Evolutionary conservation across 2,113 vertebrate species (phyloP).

Genomic region (Butorides virescens): DNA sequence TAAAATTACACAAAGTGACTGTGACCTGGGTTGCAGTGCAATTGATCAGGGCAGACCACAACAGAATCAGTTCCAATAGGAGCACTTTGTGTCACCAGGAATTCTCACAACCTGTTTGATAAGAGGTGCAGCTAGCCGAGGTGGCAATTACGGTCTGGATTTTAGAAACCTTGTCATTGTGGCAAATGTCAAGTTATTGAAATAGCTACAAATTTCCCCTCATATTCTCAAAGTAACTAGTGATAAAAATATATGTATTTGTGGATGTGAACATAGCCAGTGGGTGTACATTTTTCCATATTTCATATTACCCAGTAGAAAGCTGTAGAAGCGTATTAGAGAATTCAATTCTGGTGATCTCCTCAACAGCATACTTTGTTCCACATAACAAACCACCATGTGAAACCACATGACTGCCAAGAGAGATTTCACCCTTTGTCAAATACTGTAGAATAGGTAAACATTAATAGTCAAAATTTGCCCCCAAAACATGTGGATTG

Average conservation of each 20-base stretch:
- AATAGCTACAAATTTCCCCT: slow-evolving; percentile 10
- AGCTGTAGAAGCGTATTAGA: not conserved
- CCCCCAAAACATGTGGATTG: not conserved
- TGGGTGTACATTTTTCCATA: not conserved
- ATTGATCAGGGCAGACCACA: not conserved
- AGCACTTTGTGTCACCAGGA: not conserved
- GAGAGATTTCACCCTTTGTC: not conserved
- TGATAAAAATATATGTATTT: not conserved
- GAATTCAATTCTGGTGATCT: not conserved
- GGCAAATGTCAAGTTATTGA: slow-evolving; percentile 15
- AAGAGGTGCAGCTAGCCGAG: not conserved
- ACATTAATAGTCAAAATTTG: not conserved
- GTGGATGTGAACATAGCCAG: not conserved
- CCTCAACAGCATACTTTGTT: not conserved
- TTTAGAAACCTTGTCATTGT: not conserved
- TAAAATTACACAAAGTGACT: not conserved
- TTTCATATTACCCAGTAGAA: not conserved
- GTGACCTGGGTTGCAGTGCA: not conserved
- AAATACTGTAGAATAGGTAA: not conserved
- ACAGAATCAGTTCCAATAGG: not conserved
- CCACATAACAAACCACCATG: not conserved
- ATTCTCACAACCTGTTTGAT: not conserved
- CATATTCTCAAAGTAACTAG: not conserved
- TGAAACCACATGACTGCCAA: not conserved
- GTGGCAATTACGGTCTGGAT: not conserved